Conservation (phyloP, 2,113 vertebrate genomes). For the Pomatorhinus ruficollis region DNA sequence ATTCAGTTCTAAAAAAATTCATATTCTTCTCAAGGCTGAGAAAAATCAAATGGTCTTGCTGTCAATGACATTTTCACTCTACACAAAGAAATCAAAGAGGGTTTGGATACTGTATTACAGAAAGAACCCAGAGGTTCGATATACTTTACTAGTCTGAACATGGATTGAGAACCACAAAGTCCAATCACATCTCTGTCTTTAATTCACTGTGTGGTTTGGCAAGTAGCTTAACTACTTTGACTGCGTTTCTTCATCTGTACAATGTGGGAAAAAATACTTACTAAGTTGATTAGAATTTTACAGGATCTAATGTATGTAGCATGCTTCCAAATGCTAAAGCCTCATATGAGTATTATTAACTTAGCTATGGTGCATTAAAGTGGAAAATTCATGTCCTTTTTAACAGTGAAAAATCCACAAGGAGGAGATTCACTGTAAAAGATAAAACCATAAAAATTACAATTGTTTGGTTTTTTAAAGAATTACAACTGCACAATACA, state of each 20-base stretch:
- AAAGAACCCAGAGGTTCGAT: conserved; percentile 31
- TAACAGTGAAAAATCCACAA: conserved; percentile 4
- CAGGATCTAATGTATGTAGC: conserved; percentile 1
- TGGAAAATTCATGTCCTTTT: neutral
- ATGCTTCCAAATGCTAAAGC: conserved; percentile 20
- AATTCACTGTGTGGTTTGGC: conserved; percentile 58
- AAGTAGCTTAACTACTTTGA: conserved; percentile 48
- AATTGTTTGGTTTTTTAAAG: neutral
- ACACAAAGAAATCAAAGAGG: neutral
- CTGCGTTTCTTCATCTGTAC: conserved; percentile 19
- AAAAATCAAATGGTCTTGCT: conserved; percentile 51
- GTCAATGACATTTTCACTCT: conserved; percentile 32
- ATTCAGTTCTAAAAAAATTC: conserved; percentile 53
- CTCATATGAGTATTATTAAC: neutral
- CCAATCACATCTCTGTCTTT: conserved; percentile 27
- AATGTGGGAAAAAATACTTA: conserved; percentile 55
- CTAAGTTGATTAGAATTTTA: conserved; percentile 31
- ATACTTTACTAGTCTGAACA: conserved; percentile 33
- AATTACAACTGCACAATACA: neutral
- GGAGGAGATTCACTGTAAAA: neutral
- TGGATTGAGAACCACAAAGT: conserved; percentile 7
- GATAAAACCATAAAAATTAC: neutral
- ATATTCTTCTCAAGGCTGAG: conserved; percentile 10
- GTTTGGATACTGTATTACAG: neutral
- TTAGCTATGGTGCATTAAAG: neutral